phyloP scores from a whole-genome alignment of 2,888 invertebrate species.

The Graphium colonna region DNA sequence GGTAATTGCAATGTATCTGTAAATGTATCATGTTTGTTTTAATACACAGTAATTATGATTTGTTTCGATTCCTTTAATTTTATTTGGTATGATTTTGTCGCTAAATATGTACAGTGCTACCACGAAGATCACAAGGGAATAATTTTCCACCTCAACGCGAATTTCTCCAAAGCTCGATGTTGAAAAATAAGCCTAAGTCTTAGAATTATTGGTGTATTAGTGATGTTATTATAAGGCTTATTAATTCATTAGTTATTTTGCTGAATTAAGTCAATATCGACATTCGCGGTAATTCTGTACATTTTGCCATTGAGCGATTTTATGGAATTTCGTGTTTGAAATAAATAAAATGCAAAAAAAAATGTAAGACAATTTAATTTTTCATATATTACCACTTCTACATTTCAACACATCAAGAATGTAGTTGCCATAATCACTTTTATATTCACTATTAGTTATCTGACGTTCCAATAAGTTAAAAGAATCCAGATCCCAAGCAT shows the following conservation, averaged over 20 bases:
- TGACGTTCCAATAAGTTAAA: constrained; percentile 64
- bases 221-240: no score
- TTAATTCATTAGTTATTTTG: constrained; percentile 18
- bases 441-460: constrained; percentile 51
- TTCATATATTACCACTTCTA: constrained; percentile 39
- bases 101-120: constrained; percentile 15
- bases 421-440: constrained; percentile 54
- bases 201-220: neutral
- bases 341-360: constrained; percentile 40
- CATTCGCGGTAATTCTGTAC: constrained; percentile 24
- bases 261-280: constrained; percentile 18
- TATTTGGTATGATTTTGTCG: neutral
- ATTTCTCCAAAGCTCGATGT: no score
- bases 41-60: constrained; percentile 13
- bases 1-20: constrained; percentile 31
- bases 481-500: constrained; percentile 60
- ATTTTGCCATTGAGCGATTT: constrained; percentile 31
- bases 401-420: constrained; percentile 64
- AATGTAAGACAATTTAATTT: no score
- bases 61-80: constrained; percentile 5
- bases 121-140: constrained; percentile 10
- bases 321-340: constrained; percentile 42
- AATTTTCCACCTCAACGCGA: neutral
- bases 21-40: neutral
- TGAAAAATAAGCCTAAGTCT: neutral